Evolutionary conservation across 2,797 vertebrate genomes (phyloP).

Genomic region (Sus cebifrons): DNA sequence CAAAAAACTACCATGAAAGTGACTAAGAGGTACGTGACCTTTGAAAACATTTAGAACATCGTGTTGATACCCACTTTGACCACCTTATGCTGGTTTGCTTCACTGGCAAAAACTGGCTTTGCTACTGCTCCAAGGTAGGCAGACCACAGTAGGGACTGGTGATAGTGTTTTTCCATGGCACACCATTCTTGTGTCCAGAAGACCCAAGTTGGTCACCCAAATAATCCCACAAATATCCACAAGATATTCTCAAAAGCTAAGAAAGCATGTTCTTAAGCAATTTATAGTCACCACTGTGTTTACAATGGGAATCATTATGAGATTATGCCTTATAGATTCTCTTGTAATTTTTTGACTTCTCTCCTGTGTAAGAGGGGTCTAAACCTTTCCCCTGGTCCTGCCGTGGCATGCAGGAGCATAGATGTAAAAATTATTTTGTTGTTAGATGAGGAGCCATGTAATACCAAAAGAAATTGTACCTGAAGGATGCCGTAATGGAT

Average conservation of each 20-base stretch:
- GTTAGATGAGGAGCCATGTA: not conserved
- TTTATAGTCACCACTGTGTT: not conserved
- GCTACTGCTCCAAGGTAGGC: not conserved
- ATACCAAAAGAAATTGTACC: not conserved
- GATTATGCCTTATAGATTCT: not conserved
- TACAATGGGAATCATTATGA: not conserved
- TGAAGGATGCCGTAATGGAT: not conserved
- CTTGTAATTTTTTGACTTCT: conserved; percentile 3
- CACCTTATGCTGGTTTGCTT: not conserved
- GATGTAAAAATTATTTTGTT: not conserved
- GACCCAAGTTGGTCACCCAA: not conserved
- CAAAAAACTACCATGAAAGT: not conserved
- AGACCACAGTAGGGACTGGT: too few relatives aligned
- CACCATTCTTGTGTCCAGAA: not conserved
- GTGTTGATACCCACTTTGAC: not conserved
- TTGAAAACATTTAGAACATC: not conserved
- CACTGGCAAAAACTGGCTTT: not conserved
- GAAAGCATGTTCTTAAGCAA: not conserved
- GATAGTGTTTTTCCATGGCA: not conserved
- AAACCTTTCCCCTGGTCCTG: not conserved
- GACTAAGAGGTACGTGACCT: not conserved
- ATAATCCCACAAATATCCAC: too few relatives aligned
- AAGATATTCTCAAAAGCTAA: not conserved
- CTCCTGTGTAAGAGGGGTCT: not conserved
- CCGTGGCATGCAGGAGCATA: not conserved